Evolutionary conservation across 2,888 invertebrate genomes (phyloP).

Genomic region (Pammene aurita): DNA sequence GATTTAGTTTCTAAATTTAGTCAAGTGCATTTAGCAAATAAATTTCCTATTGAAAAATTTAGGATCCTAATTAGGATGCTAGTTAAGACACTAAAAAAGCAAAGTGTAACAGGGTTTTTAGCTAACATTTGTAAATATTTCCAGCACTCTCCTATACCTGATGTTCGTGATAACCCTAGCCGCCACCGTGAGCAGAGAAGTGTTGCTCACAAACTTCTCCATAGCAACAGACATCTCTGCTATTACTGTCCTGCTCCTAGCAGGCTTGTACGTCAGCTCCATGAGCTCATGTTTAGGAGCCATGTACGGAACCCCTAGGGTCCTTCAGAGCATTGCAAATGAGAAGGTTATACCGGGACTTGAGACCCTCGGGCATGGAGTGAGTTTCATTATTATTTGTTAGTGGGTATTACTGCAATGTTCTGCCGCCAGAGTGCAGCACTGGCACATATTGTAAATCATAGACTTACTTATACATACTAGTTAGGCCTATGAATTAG

Average conservation of each 20-base stretch:
- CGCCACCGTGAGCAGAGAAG: constrained; percentile 90
- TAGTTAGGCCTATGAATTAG: no score
- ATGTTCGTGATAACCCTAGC: constrained; percentile 95
- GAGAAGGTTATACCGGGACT: constrained; percentile 97
- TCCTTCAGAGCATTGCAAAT: constrained; percentile 96
- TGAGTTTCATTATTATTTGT: constrained; percentile 74
- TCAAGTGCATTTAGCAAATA: no score
- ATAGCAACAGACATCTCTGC: constrained; percentile 96
- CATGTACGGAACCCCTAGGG: constrained; percentile 97
- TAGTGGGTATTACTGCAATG: no score
- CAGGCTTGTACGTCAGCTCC: constrained; percentile 97
- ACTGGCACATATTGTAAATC: no score
- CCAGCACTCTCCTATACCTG: constrained; percentile 93
- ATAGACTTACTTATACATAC: no score
- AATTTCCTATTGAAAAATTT: no score
- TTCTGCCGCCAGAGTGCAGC: no score
- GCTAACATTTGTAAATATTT: background rate
- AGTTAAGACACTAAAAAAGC: no score
- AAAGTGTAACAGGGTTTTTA: no score
- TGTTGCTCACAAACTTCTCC: constrained; percentile 91
- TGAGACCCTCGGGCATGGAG: constrained; percentile 93
- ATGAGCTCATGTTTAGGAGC: constrained; percentile 98
- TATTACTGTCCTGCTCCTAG: constrained; percentile 90
- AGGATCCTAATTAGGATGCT: no score
- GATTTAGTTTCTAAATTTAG: no score